Conservation (phyloP, 2,113 vertebrate species). For the human (Homo sapiens) region GRCh38 chr14:30191501-30192000, state of each 20-base stretch:
- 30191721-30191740: background rate
- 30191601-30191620: background rate
- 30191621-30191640: background rate
- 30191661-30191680: background rate
- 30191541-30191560: background rate
- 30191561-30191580: background rate
- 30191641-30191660: background rate
- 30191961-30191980: slow-evolving; percentile 28
- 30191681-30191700: background rate
- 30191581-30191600: background rate
- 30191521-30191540: background rate
- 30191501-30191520: background rate
- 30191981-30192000: slow-evolving; percentile 11
- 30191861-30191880: background rate
- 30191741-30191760: background rate
- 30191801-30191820: background rate
- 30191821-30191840: slow-evolving; percentile 11
- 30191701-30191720: background rate
- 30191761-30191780: background rate
- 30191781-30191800: slow-evolving; percentile 17
- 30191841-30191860: slow-evolving; percentile 10
- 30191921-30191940: slow-evolving; percentile 17
- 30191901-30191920: slow-evolving; percentile 4
- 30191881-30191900: slow-evolving; percentile 5
- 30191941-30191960: background rate